Evolutionary conservation across 2,797 vertebrate genomes (phyloP).

Genomic region (Oryzias dopingdopingensis): DNA sequence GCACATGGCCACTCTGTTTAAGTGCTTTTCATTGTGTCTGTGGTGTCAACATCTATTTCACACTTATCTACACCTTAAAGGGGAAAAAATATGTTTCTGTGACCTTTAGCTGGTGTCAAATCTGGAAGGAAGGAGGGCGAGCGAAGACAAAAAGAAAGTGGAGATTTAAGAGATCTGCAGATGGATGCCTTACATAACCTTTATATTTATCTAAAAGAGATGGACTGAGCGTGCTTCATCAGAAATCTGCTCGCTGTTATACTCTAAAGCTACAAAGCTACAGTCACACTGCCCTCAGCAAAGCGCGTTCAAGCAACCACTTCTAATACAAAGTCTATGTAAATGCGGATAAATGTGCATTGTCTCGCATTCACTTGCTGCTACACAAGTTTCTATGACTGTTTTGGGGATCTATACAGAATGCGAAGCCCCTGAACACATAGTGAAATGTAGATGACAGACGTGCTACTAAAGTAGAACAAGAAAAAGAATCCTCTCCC

Average conservation of each 20-base stretch:
- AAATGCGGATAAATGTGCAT: no score
- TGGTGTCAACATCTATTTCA: slow-evolving; percentile 79
- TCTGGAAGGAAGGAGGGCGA: slow-evolving; percentile 51
- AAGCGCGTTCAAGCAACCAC: no score
- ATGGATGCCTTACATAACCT: slow-evolving; percentile 59
- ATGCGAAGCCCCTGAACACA: background rate
- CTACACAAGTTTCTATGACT: no score
- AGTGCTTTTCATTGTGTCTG: slow-evolving; percentile 78
- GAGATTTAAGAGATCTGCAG: slow-evolving; percentile 53
- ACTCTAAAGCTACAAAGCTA: slow-evolving; percentile 4
- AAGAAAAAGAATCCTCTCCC: no score
- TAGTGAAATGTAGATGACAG: slow-evolving; percentile 1
- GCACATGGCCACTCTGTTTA: slow-evolving; percentile 68
- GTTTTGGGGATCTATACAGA: no score
- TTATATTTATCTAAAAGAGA: slow-evolving; percentile 58
- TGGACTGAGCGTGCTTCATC: slow-evolving; percentile 53
- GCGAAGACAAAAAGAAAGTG: slow-evolving; percentile 29
- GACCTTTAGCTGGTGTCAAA: slow-evolving; percentile 76
- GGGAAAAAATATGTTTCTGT: slow-evolving; percentile 66
- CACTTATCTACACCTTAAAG: slow-evolving; percentile 76
- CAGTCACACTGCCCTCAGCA: no score
- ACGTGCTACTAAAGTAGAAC: no score
- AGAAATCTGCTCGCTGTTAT: slow-evolving; percentile 46
- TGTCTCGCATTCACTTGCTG: no score
- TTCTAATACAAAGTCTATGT: no score